Evolutionary conservation across 2,888 invertebrate genomes (phyloP), one percentile per base, ranked within the genome.

Genomic region (Mythimna lalbum): DNA sequence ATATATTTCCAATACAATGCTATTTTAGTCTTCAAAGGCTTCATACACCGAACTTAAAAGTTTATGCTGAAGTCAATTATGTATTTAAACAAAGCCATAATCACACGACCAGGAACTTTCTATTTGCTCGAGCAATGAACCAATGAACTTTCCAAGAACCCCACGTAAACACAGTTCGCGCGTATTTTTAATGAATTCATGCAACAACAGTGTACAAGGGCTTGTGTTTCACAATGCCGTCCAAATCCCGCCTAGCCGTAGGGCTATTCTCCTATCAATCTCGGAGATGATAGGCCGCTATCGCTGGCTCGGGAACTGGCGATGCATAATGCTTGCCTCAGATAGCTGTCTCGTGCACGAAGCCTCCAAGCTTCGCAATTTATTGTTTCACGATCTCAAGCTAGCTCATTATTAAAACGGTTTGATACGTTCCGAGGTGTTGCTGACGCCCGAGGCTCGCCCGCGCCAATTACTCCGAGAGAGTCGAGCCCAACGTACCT

Each of bases 301-400:
- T 95, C 95, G 91, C 90, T 86, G 80, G 85, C 87, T 85, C 81
- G 86, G 90, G 90, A 90, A 91, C 93, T 90, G 90, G 90, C 92
- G 93, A 95, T 95, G 95, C 95, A 95, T 96, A 95, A 95, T 95
- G 95, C 94, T 93, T 90, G 92, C 87, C 88, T 90, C 92, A 94
- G 95, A 96, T 96, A 94, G 94, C 95, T 94, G 95, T 95, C 95
- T 95, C 91, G 90, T 84, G 94, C 96, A 96, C 96, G 96, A 96
- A 95, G 95, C 96, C 96, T 96, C 92, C 92, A 91, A 96, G 96
- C 94, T 93, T 95, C 91, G 95, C 95, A 96, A 95, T 96, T 96
- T 96, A 96, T 96, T 95, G 96, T 96, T 96, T 95, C 96, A 96
- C 95, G 96, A 96, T 96, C 94, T 94, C 93, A 90, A 91, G 90